Evolutionary conservation across 2,113 vertebrate genomes (phyloP).

Genomic region (Marcusenius ussheri): DNA sequence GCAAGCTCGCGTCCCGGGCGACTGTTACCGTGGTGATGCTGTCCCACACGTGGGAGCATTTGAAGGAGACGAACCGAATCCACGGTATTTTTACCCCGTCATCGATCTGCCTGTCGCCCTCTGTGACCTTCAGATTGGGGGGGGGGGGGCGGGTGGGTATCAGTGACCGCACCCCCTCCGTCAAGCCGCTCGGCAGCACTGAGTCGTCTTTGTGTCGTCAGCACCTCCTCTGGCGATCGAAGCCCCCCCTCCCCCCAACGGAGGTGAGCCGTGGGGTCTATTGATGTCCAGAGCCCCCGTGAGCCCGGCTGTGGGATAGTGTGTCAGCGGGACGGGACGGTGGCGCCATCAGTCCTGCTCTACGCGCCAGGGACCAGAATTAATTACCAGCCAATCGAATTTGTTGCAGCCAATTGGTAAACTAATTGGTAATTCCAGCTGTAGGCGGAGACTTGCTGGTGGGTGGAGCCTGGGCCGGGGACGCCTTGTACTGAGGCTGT

Average conservation of each 20-base stretch:
- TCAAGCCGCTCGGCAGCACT: conserved; percentile 28
- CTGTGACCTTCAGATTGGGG: conserved; percentile 62
- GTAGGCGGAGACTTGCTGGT: conserved; percentile 64
- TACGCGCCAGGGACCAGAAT: conserved; percentile 79
- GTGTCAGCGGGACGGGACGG: conserved; percentile 86
- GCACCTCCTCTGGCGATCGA: conserved; percentile 62
- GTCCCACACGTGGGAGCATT: neutral
- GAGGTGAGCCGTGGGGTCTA: conserved; percentile 57
- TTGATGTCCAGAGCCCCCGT: conserved; percentile 60
- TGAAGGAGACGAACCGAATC: conserved; percentile 50
- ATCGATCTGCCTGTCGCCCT: conserved; percentile 51
- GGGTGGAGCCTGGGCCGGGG: conserved; percentile 53
- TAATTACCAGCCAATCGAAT: conserved; percentile 92
- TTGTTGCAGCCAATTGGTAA: conserved; percentile 84
- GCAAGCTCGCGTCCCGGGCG: neutral
- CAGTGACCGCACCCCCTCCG: conserved; percentile 49
- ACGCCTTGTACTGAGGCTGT: conserved; percentile 62
- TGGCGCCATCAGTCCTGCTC: conserved; percentile 86
- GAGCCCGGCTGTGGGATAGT: conserved; percentile 66
- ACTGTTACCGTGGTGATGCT: neutral
- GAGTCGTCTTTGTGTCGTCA: conserved; percentile 56
- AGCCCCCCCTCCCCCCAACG: conserved; percentile 41
- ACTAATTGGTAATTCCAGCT: conserved; percentile 97
- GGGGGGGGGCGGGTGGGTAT: conserved; percentile 44
- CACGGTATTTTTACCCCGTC: conserved; percentile 59